Base-by-base conservation (phyloP, 2,888 invertebrate species). In the Dryobotodes eremita region DNA sequence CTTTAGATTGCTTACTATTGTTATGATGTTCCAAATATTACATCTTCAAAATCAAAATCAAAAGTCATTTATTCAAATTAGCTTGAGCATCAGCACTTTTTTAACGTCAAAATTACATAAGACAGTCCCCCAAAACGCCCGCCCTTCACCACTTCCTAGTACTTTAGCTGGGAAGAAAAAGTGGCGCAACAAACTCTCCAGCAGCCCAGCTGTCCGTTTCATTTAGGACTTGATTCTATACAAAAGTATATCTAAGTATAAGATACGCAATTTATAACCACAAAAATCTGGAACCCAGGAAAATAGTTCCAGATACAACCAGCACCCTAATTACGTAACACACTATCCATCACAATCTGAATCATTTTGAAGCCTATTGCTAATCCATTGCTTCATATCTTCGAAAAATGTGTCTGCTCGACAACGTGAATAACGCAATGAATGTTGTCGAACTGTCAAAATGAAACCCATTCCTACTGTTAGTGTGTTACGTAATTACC, bases 271-370 rank as follows among this genome's bases (percentile, higher is more conserved):
- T 57, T 65, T 31, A 8, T 50, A 53, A 80, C 59, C n/a, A 46
- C n/a, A 69, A 55, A 8, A 65, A 59, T 75, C 15, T 55, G 20
- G 55, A 66, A 66, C 50, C 20, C n/a, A 61, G 15, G 48, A 36
- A 53, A 36, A 55, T 55, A 23, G 36, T 70, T 20, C 53, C 55
- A 50, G 57, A 50, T 6, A 36, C 6, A 53, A 65, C 11, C 53
- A 77, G n/a, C n/a, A n/a, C n/a, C n/a, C n/a, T n/a, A n/a, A n/a
- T n/a, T n/a, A n/a, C n/a, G n/a, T n/a, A n/a, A n/a, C n/a, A n/a
- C n/a, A n/a, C n/a, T n/a, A n/a, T n/a, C n/a, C n/a, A n/a, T n/a
- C n/a, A n/a, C n/a, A n/a, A n/a, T n/a, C n/a, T n/a, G n/a, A n/a
- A n/a, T n/a, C n/a, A n/a, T n/a, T n/a, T n/a, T n/a, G n/a, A n/a